Conservation (phyloP, 2,113 vertebrate genomes). For the Microcebus jonahi region DNA sequence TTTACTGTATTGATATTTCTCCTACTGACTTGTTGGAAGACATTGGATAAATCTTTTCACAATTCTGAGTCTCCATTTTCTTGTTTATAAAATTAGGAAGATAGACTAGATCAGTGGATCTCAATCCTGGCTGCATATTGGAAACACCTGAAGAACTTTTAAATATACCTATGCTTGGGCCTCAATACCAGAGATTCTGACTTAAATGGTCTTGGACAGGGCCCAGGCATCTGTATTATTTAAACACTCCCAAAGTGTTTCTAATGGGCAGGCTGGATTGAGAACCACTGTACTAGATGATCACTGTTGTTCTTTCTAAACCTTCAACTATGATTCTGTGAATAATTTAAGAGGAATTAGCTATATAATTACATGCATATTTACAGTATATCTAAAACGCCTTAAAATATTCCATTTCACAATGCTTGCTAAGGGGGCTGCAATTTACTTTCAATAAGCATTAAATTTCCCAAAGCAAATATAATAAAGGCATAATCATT, state of each 20-base stretch:
- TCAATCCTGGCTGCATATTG: neutral
- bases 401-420: neutral
- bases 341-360: neutral
- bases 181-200: neutral
- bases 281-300: neutral
- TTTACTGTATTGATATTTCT: neutral
- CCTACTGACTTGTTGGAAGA: neutral
- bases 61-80: neutral
- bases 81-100: constrained; percentile 27
- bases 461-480: neutral
- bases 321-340: neutral
- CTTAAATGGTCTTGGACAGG: neutral
- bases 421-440: neutral
- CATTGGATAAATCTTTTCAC: neutral
- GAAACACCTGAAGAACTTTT: neutral
- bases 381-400: neutral
- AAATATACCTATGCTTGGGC: neutral
- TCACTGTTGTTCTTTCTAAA: neutral
- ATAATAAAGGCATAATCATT: neutral
- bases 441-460: neutral
- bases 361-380: neutral
- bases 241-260: neutral
- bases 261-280: neutral
- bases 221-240: neutral
- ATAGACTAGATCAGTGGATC: neutral